Evolutionary conservation across 2,888 invertebrate species (phyloP).

Genomic region (Patella pellucida): DNA sequence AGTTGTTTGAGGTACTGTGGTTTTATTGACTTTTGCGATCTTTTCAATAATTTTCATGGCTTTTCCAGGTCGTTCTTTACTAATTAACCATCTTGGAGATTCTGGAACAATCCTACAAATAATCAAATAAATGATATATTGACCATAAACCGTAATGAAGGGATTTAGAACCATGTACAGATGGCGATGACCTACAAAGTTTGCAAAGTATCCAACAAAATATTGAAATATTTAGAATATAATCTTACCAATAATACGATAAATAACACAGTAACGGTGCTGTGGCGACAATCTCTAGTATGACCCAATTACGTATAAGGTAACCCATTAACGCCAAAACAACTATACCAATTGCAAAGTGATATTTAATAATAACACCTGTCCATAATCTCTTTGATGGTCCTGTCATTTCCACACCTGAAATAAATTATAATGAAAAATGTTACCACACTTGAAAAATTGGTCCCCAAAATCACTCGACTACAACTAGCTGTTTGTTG

Average conservation of each 20-base stretch:
- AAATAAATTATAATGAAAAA: not conserved
- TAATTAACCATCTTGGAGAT: constrained; percentile 89
- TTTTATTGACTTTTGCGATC: constrained; percentile 14
- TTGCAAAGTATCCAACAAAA: too few relatives aligned
- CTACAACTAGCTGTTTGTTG: too few relatives aligned
- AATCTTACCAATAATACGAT: constrained; percentile 66
- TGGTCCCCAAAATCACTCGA: too few relatives aligned
- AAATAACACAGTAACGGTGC: constrained; percentile 42
- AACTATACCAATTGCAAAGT: constrained; percentile 46
- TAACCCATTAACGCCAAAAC: constrained; percentile 46
- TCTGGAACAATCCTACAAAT: constrained; percentile 72
- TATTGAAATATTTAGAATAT: too few relatives aligned
- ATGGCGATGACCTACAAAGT: too few relatives aligned
- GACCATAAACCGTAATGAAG: too few relatives aligned
- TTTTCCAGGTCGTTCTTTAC: constrained; percentile 84
- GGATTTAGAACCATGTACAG: too few relatives aligned
- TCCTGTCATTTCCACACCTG: constrained; percentile 28
- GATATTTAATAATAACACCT: constrained; percentile 21
- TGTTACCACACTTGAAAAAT: too few relatives aligned
- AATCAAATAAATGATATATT: not conserved
- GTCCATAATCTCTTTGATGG: constrained; percentile 20
- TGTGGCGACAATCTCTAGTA: constrained; percentile 43
- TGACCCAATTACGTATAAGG: constrained; percentile 47
- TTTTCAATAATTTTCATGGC: constrained; percentile 78
- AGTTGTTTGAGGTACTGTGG: constrained; percentile 4